These are phyloP conservation scores for Sinella curviseta DNA, from an alignment of 1,140 invertebrate genomes.

Conservation along the genomic window DNA sequence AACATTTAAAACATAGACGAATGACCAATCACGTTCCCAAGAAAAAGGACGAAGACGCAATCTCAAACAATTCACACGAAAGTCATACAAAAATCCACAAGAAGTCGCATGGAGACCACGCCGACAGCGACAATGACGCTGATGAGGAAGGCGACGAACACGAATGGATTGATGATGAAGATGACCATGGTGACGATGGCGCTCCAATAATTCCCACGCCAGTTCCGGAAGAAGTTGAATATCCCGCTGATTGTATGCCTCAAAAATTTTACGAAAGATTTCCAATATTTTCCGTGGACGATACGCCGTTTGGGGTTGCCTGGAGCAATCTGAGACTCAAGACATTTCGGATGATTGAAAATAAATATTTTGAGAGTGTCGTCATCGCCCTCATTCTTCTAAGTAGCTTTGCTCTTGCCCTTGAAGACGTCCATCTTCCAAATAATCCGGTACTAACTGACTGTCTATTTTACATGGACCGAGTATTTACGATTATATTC, in stretches of 20 bases:
- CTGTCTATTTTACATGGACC: constrained; percentile 92
- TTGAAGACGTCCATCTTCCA: constrained; percentile 92
- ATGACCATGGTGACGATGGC: neutral
- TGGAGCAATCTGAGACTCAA: constrained; percentile 88
- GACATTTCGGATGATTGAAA: constrained; percentile 91
- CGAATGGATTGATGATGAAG: constrained; percentile 60
- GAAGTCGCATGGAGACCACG: too few species aligned
- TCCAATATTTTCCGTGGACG: constrained; percentile 75
- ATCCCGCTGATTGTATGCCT: constrained; percentile 88
- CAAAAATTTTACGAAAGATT: constrained; percentile 82
- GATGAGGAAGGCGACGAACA: constrained; percentile 75
- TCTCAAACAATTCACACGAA: too few species aligned
- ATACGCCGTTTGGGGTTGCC: constrained; percentile 86
- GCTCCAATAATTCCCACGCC: neutral
- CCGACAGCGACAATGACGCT: constrained; percentile 72
- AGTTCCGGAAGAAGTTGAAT: too few species aligned
- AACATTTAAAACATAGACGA: too few species aligned
- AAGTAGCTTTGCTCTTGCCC: constrained; percentile 92
- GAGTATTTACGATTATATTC: constrained; percentile 96
- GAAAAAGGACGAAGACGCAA: too few species aligned
- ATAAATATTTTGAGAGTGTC: constrained; percentile 98
- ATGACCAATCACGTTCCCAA: too few species aligned
- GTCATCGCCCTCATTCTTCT: constrained; percentile 96
- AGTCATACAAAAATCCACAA: too few species aligned
- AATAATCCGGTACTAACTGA: constrained; percentile 84